Base-by-base conservation (phyloP, 2,888 invertebrate genomes). In the Sphaerophoria taeniata region DNA sequence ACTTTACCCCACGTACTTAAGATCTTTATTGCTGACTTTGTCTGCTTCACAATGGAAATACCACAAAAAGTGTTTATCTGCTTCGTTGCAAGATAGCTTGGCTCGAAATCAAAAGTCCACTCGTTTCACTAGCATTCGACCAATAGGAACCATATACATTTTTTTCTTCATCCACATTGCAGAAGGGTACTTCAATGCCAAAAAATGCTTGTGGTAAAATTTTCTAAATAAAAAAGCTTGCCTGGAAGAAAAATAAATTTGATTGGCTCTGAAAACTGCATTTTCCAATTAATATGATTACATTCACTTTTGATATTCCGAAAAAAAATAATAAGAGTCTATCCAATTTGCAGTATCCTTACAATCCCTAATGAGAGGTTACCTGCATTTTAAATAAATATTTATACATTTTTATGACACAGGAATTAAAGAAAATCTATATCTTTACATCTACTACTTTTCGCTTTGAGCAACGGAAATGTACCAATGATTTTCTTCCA, bases 121-220 rank as follows among this genome's bases (percentile, higher is more conserved):
- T 78, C 78, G 36, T 51, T 78, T 60, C 65, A 74, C 74, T 78
- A 78, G 70, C 47, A 58, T 16, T 16, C 70, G 56, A 73, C 70
- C 83, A 78, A 77, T 77, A 76, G 60, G 33, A 4, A 33, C 47
- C 4, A 34, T 71, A 61, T 71, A 70, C 65, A 43, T 65, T 83
- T 69, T 74, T 71, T 75, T 14, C 12, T 49, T 34, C 12, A 12
- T 49, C 34, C 65, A 56, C 70, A n/a, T 65, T 79, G 71, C 53
- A 79, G 67, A 84, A 84, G 79, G 67, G 83, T 67, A 71, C 83
- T 84, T 84, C 75, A 56, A 84, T 75, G 74, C 83, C 83, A 71
- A 74, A 79, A 81, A 79, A 75, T 84, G 79, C 71, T 75, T 67
- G 71, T 75, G 83, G 75, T 79, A 84, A 75, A 75, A 84, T 79